A percentile compares a stretch with the other conserved stretches of the same genome.
These are phyloP conservation scores for Drymonia ruficornis DNA, from an alignment of 2,888 invertebrate species.

Conservation along the genomic window DNA sequence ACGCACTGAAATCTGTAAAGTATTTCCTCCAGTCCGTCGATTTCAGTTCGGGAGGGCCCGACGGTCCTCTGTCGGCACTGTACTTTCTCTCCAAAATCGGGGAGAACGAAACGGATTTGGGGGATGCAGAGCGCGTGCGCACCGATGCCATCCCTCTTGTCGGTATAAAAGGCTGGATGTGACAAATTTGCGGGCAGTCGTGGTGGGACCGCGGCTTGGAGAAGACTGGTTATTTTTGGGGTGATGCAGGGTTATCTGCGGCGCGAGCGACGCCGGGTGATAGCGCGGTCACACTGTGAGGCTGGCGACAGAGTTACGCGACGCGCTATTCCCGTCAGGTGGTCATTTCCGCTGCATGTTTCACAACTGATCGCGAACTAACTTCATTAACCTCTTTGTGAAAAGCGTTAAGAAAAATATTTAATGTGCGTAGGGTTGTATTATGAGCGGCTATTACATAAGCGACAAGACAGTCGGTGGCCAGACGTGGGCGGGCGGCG, in stretches of 20 bases:
- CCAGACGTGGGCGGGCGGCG: conserved; percentile 65
- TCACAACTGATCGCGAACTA: conserved; percentile 72
- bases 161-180: conserved; percentile 71
- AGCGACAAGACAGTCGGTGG: conserved; percentile 42
- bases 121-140: conserved; percentile 87
- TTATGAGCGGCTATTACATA: conserved; percentile 52
- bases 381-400: conserved; percentile 75
- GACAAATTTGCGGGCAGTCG: conserved; percentile 70
- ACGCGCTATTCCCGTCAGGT: conserved; percentile 83
- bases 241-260: conserved; percentile 73
- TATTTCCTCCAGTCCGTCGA: conserved; percentile 78
- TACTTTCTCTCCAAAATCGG: conserved; percentile 85
- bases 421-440: conserved; percentile 44
- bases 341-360: conserved; percentile 77
- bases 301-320: conserved; percentile 74
- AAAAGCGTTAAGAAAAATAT: conserved; percentile 52
- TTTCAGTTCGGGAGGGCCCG: conserved; percentile 65
- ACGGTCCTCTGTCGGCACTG: conserved; percentile 71
- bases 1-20: conserved; percentile 80
- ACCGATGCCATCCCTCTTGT: conserved; percentile 83
- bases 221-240: conserved; percentile 79
- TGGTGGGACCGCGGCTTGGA: conserved; percentile 74
- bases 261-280: conserved; percentile 75
- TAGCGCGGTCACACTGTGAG: conserved; percentile 77
- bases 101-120: conserved; percentile 87